Percentiles rank a stretch among this genome's conserved stretches.
Conservation (phyloP, 2,113 vertebrate species). For the Colaptes auratus region DNA sequence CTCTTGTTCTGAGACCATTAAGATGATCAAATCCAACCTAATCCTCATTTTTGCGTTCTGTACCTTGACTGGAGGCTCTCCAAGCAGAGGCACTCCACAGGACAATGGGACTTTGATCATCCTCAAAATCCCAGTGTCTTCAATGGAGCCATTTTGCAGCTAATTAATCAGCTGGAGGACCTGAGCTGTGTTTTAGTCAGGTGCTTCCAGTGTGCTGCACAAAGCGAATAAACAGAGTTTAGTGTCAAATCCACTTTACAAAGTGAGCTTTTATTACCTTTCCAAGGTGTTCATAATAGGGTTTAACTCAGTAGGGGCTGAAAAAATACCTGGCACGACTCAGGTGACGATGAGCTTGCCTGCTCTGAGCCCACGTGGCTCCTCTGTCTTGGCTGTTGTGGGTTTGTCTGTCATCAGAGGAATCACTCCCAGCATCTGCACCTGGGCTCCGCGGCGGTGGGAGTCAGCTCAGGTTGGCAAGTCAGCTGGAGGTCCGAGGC, state of each 20-base stretch:
- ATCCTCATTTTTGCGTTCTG: neutral
- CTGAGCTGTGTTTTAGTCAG: neutral
- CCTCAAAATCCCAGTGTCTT: neutral
- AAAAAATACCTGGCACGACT: neutral
- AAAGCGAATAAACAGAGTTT: conserved; percentile 58
- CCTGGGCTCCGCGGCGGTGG: neutral
- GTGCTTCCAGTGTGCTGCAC: neutral
- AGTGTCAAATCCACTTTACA: conserved; percentile 40
- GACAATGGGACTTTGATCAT: neutral
- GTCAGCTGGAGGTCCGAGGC: neutral
- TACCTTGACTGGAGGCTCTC: neutral
- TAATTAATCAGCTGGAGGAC: conserved; percentile 32
- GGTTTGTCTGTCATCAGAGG: conserved; percentile 1
- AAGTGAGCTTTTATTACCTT: conserved; percentile 40
- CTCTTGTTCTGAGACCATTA: too few species aligned
- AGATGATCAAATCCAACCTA: neutral
- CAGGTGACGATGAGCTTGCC: neutral
- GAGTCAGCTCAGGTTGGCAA: conserved; percentile 10
- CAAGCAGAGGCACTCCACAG: neutral
- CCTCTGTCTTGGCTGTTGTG: neutral
- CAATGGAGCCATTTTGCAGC: neutral
- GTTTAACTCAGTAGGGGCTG: conserved; percentile 38
- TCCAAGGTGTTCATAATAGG: neutral
- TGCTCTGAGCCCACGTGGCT: neutral
- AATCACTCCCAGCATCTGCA: neutral